Evolutionary conservation across 1,140 invertebrate genomes (phyloP), one percentile per base, ranked within the genome.

Genomic region (Tetramorium alpestre): DNA sequence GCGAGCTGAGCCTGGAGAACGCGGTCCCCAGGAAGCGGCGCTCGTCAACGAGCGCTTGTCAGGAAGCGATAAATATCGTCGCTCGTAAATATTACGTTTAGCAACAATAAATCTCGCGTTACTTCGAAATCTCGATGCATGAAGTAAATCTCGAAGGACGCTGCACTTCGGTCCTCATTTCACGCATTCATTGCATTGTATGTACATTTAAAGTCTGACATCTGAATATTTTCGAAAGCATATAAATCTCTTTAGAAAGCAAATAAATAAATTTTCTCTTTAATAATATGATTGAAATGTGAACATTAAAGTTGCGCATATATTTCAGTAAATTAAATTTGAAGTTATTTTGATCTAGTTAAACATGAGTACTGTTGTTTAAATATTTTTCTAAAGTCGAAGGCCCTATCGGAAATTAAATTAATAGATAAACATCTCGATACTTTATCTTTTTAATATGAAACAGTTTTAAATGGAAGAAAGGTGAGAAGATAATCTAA

Each of bases 11-110:
- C 33, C 65, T 69, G 49, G 47, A 82, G 80, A 60, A 82, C n/a
- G 38, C 28, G 60, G 7, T 58, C 22, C 65, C 33, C 51, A 72
- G 67, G 67, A 82, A 82, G 64, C 69, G 11, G 38, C 25, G 25
- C 18, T 84, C 67, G 80, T 73, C 80, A 84, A 73, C 80, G 51
- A 60, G 16, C 51, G 38, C 11, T 82, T 82, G 78, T 58, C 80
- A 33, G 25, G 54, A 82, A 82, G 54, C 67, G 44, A 82, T 82
- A 82, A 82, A 82, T 82, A 82, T 82, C 41, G 41, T 4, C 62
- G 77, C 77, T 80, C 62, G 77, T 82, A 82, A 82, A 82, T 82
- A 82, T 73, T 25, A n/a, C 51, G 18, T 65, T 81, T 82, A 58
- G 22, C 65, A 60, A 58, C 80, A 73, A 82, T 58, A 82, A 82